Base-by-base conservation (phyloP, 2,888 invertebrate species). In the Heteromurus nitidus region DNA sequence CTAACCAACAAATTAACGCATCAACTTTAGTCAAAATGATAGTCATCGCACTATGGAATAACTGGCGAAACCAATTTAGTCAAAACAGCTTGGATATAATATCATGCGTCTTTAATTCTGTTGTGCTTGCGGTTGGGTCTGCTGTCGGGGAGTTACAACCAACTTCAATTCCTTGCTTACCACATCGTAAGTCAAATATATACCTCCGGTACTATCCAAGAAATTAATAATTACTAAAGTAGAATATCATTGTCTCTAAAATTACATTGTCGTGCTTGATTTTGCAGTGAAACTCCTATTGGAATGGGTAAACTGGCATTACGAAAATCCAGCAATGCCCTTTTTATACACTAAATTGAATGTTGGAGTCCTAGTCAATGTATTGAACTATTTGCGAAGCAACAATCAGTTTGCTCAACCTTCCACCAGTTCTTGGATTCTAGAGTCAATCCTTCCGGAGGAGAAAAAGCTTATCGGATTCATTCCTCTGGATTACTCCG, bases 141-240 rank as follows among this genome's bases (percentile, higher is more conserved):
- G 84, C 82, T 16, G 44, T 68, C 18, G 75, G 62, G 7, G 60
- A 60, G 31, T 50, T 67, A 16, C 74, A 53, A 36, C 67, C 65
- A 3, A 62, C 62, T 16, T 82, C 76, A 36, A 64, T 82, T 28
- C 73, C 20, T 22, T 84, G 73, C 26, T 77, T 86, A 24, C 82
- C 85, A 2, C 87, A 86, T 77, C 69, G 87, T 87, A 86, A 84
- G 85, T 47, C 13, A n/a, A n/a, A n/a, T n/a, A n/a, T n/a, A n/a
- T n/a, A n/a, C n/a, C n/a, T n/a, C n/a, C n/a, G n/a, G n/a, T n/a
- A n/a, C n/a, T n/a, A n/a, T n/a, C n/a, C n/a, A n/a, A 28, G 44
- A 42, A 24, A 50, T 36, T n/a, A 2, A n/a, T 65, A 22, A 22
- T 55, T 5, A 50, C 55, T 55, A n/a, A 50, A 50, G n/a, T 7